Evolutionary conservation across 1,140 invertebrate species (phyloP), one percentile per base, ranked within the genome.

Genomic region (Triops cancriformis): DNA sequence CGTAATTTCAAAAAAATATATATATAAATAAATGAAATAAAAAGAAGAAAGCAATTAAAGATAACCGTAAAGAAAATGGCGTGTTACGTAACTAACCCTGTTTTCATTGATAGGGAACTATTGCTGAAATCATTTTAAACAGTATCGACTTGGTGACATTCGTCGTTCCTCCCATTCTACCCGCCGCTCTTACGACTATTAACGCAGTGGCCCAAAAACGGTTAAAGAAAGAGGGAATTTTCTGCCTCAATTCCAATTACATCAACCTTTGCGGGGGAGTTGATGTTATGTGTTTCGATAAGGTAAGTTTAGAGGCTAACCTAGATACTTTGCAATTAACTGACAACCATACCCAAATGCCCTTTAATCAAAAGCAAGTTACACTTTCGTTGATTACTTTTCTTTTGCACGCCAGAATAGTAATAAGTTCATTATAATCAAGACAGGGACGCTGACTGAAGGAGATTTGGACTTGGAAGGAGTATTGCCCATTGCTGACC

Each of bases 221-320:
- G 23, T 82, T 89, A 23, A 86, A 86, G 80, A 83, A 82, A 26
- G 80, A 82, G 1, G 80, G 81, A 3, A 87, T 89, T 64, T 89
- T 84, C 81, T 89, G 87, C 78, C 86, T 89, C 45, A 87, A 85
- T 81, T 87, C 88, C 2, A 82, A 84, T 12, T 84, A 84, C 76
- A 88, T 89, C 77, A 87, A 85, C 79, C 82, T 86, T 12, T 84
- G 85, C 78, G 88, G 88, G 1, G 85, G 84, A 43, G 81, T 89
- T 18, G 87, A 89, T 80, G 83, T 86, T 41, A 84, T 88, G 43
- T 88, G 87, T 79, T 89, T 89, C 82, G 88, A 89, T 80, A 89
- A 89, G 85, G 87, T 88, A 77, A 77, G 77, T 28, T 2, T 14
- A 77, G 51, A 64, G 41, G 1, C 23, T 10, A 10, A 18, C 1